A percentile compares a stretch with the other conserved stretches of the same genome.
Conservation (phyloP, 2,797 vertebrate species). For the Bryconaethiops microstoma region DNA sequence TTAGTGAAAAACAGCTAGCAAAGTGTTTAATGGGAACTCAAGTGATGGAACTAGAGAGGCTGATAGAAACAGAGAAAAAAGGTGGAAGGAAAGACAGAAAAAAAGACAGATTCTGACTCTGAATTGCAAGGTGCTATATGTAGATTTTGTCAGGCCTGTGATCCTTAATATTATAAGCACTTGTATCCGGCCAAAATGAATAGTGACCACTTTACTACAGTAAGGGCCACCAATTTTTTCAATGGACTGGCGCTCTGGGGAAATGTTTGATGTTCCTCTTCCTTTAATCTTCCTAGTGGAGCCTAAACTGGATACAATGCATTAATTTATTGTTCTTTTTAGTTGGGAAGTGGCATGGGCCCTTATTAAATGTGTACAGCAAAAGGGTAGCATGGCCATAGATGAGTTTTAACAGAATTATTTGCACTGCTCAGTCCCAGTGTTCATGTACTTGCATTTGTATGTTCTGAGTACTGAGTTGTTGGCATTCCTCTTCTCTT, state of each 20-base stretch:
- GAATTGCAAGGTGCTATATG: not conserved
- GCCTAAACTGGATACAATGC: not conserved
- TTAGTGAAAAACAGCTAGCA: slow-evolving; percentile 27
- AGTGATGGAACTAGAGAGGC: not conserved
- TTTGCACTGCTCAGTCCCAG: not conserved
- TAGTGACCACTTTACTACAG: not conserved
- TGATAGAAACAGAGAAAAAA: not conserved
- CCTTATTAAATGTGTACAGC: too few species aligned
- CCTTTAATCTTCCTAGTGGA: slow-evolving; percentile 7
- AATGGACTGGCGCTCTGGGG: not conserved
- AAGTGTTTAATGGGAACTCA: slow-evolving; percentile 8
- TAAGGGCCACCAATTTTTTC: not conserved
- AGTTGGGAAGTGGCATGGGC: not conserved
- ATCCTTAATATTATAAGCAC: slow-evolving; percentile 1
- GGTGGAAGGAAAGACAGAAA: not conserved
- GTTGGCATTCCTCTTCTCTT: not conserved
- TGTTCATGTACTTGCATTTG: too few species aligned
- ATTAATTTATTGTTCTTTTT: slow-evolving; percentile 19
- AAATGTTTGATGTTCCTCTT: slow-evolving; percentile 18
- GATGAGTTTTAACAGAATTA: not conserved
- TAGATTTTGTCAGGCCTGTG: not conserved
- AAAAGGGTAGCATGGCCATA: not conserved
- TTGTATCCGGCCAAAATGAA: not conserved
- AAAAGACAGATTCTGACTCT: not conserved
- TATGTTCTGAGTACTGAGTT: not conserved